These are phyloP conservation scores for Drosophila lacertosa DNA, from an alignment of 1,140 invertebrate species.

Conservation along the genomic window DNA sequence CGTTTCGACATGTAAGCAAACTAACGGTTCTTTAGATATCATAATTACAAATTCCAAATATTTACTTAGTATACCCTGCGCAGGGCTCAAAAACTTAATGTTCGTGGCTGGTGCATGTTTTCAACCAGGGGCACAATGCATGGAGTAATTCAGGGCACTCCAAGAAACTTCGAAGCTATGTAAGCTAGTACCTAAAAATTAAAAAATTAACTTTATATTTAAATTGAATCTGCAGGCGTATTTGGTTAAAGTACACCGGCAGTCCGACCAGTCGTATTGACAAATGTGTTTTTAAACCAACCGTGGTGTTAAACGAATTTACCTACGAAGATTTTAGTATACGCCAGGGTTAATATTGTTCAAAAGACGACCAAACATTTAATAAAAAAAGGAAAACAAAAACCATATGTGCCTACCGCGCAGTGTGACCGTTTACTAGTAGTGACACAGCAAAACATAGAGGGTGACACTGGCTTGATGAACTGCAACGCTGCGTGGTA, in stretches of 20 bases:
- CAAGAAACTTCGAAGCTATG: slow-evolving; percentile 57
- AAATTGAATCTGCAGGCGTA: slow-evolving; percentile 42
- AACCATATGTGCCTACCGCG: neutral
- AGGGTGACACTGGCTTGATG: slow-evolving; percentile 22
- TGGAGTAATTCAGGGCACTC: slow-evolving; percentile 52
- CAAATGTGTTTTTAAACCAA: slow-evolving; percentile 54
- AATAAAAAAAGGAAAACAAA: no score
- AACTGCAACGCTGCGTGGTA: slow-evolving; percentile 41
- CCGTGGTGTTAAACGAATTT: neutral
- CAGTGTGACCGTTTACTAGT: slow-evolving; percentile 20
- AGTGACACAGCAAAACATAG: no score
- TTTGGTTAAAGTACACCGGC: slow-evolving; percentile 60
- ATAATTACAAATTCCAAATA: neutral
- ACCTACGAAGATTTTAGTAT: slow-evolving; percentile 49
- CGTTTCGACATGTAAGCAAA: slow-evolving; percentile 59
- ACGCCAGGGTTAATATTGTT: neutral
- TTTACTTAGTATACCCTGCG: slow-evolving; percentile 58
- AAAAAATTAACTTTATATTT: neutral
- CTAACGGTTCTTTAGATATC: neutral
- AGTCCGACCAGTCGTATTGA: slow-evolving; percentile 72
- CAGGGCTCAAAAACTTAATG: slow-evolving; percentile 53
- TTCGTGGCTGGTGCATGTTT: slow-evolving; percentile 62
- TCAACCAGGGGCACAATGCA: slow-evolving; percentile 35
- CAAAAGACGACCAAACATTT: no score
- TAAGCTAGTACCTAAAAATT: slow-evolving; percentile 19